Conservation (phyloP, 2,113 vertebrate genomes). For the Pygoscelis antarcticus region DNA sequence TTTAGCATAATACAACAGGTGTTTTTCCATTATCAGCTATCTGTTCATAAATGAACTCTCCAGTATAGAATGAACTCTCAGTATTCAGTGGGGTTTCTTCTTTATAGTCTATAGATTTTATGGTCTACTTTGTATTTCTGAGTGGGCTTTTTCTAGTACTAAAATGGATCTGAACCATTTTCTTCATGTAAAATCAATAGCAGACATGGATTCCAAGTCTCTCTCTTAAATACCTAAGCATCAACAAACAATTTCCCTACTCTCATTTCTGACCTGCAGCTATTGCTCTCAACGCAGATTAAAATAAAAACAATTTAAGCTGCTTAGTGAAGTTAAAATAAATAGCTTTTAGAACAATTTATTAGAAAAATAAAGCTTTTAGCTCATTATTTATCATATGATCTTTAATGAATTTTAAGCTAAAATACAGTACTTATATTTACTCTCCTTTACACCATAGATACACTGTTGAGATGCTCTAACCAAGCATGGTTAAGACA, state of each 20-base stretch:
- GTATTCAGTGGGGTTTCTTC: background rate
- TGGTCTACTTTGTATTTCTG: background rate
- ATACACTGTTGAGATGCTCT: background rate
- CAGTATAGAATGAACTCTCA: background rate
- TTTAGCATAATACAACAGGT: background rate
- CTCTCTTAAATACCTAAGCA: background rate
- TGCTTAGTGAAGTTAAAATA: background rate
- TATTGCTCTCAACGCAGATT: background rate
- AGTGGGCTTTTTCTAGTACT: background rate
- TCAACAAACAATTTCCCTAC: background rate
- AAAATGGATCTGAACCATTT: constrained; percentile 1
- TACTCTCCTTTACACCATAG: background rate
- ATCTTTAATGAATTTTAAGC: background rate
- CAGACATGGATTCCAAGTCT: background rate
- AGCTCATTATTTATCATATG: background rate
- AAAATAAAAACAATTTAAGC: background rate
- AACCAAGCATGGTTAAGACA: background rate
- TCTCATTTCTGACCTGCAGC: constrained; percentile 3
- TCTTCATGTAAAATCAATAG: constrained; percentile 20
- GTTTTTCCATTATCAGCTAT: background rate
- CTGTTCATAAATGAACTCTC: background rate
- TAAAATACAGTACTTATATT: background rate
- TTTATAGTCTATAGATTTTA: background rate
- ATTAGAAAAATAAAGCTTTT: background rate
- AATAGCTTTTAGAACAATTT: constrained; percentile 19